phyloP scores from a whole-genome alignment of 2,888 invertebrate genomes.

The Sabellastarte sp. region DNA sequence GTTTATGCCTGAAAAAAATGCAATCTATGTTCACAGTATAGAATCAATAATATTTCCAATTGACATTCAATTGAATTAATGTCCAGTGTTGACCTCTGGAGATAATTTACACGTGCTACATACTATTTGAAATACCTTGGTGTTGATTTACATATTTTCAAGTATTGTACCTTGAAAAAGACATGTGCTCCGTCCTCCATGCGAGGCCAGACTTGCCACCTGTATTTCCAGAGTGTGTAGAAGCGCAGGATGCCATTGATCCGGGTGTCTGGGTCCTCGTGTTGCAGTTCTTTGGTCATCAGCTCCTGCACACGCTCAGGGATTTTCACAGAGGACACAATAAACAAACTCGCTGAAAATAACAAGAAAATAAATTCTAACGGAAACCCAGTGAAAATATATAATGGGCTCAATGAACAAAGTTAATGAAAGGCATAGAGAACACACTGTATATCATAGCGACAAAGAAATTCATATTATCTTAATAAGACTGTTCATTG shows the following conservation, averaged over 20 bases:
- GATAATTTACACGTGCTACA: no score
- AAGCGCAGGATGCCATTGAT: constrained; percentile 78
- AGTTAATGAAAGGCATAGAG: no score
- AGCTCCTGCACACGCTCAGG: constrained; percentile 85
- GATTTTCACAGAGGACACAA: constrained; percentile 87
- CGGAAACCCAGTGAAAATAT: no score
- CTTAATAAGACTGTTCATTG: no score
- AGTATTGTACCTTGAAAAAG: constrained; percentile 93
- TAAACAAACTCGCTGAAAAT: constrained; percentile 77
- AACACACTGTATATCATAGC: no score
- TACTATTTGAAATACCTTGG: no score
- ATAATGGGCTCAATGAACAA: no score
- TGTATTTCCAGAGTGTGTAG: constrained; percentile 88
- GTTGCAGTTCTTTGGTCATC: constrained; percentile 84
- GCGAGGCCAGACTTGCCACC: constrained; percentile 98
- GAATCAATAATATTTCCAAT: neutral
- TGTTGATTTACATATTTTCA: no score
- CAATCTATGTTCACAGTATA: no score
- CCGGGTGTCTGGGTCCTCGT: constrained; percentile 78
- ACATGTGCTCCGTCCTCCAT: constrained; percentile 98
- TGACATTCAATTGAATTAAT: neutral
- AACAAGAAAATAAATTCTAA: constrained; percentile 6
- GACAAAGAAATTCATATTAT: no score
- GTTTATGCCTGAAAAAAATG: no score
- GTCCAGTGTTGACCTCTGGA: no score